These are phyloP conservation scores for Aplodontia rufa DNA, from an alignment of 2,113 vertebrate species.

Conservation along the genomic window DNA sequence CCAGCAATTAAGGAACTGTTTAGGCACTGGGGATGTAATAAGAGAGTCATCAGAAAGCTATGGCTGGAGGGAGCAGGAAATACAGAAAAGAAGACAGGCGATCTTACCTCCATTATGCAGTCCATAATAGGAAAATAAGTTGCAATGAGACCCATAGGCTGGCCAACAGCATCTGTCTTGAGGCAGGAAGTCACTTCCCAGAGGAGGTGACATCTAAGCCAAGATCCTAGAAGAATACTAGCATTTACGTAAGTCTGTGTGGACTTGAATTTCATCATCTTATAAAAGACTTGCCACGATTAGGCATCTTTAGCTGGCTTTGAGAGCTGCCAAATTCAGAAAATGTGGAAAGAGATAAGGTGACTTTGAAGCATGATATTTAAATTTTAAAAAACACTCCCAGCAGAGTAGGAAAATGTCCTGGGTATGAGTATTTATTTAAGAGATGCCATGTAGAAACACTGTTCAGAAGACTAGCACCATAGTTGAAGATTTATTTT, in stretches of 20 bases:
- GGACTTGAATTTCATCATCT: background rate
- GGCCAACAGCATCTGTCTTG: background rate
- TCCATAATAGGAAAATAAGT: background rate
- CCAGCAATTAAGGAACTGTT: background rate
- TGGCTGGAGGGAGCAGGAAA: background rate
- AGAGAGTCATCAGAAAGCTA: background rate
- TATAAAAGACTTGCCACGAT: background rate
- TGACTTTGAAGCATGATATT: background rate
- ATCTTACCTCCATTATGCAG: background rate
- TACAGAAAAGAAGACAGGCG: background rate
- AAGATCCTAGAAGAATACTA: background rate
- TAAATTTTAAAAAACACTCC: background rate
- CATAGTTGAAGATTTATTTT: slow-evolving; percentile 7
- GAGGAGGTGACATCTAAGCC: background rate
- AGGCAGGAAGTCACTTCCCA: background rate
- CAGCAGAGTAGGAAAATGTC: background rate
- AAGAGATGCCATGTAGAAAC: background rate
- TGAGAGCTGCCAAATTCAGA: background rate
- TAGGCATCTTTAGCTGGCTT: background rate
- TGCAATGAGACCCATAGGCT: background rate
- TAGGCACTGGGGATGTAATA: background rate
- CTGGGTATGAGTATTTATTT: background rate
- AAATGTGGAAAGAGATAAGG: background rate
- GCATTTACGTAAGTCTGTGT: background rate
- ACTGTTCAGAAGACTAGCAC: background rate